These are phyloP conservation scores for Daboia siamensis DNA, from an alignment of 2,113 vertebrate species.

Conservation along the genomic window DNA sequence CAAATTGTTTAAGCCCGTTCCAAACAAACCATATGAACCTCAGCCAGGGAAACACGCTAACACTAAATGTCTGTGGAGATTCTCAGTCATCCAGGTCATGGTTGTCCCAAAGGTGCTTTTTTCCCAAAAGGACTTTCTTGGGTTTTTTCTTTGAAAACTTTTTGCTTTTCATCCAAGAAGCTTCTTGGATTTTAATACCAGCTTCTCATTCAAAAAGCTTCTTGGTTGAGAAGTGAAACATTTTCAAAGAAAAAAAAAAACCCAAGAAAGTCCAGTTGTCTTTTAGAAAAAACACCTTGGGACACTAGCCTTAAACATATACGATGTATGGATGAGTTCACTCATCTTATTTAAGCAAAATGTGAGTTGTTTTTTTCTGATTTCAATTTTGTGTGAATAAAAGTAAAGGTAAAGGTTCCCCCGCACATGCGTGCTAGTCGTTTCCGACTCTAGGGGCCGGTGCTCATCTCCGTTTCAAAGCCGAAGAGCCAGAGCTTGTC, in stretches of 20 bases:
- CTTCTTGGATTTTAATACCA: too few species aligned
- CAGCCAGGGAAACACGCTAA: neutral
- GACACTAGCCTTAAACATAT: neutral
- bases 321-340: neutral
- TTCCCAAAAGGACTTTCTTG: neutral
- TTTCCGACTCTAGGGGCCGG: too few species aligned
- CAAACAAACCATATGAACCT: neutral
- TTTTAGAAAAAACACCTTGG: neutral
- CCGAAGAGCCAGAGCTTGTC: too few species aligned
- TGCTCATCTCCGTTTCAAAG: too few species aligned
- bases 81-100: neutral
- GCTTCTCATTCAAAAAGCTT: too few species aligned
- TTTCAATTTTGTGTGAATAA: neutral
- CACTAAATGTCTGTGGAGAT: neutral
- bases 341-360: neutral
- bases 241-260: too few species aligned
- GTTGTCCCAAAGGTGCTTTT: neutral
- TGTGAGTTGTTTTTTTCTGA: neutral
- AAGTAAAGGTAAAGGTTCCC: too few species aligned
- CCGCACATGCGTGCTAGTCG: too few species aligned
- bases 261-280: neutral
- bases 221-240: too few species aligned
- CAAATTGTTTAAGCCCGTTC: neutral
- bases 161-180: neutral
- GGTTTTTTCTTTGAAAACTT: too few species aligned